Percentiles rank a stretch among this genome's conserved stretches.
Conservation (phyloP, 2,888 invertebrate genomes). For the Hoplodrina ambigua region DNA sequence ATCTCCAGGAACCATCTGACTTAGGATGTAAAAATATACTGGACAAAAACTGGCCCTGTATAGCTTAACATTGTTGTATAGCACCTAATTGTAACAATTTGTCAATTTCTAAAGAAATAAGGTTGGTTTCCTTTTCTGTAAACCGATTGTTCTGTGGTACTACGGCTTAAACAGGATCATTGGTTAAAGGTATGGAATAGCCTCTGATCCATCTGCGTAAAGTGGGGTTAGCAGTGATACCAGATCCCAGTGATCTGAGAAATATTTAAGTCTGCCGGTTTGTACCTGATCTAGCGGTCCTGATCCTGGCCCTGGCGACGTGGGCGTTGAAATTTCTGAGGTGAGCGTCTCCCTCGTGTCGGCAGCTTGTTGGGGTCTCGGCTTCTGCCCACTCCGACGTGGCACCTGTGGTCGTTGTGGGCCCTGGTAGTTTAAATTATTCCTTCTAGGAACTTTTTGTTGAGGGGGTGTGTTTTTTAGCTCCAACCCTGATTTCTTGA, state of each 20-base stretch:
- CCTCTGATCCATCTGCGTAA: neutral
- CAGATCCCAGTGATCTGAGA: no score
- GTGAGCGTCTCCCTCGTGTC: no score
- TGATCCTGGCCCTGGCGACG: no score
- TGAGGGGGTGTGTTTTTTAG: slow-evolving; percentile 12
- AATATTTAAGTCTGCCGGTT: no score
- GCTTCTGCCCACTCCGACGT: no score
- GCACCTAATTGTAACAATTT: neutral
- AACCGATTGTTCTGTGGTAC: neutral
- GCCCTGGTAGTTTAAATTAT: no score
- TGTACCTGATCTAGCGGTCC: no score
- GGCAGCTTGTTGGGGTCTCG: no score
- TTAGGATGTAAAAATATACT: slow-evolving; percentile 8
- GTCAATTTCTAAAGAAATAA: neutral
- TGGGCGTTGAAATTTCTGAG: no score
- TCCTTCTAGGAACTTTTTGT: neutral
- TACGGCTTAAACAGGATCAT: neutral
- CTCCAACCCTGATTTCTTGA: slow-evolving; percentile 6
- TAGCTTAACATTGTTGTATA: neutral
- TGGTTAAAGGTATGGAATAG: neutral
- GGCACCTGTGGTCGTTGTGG: no score
- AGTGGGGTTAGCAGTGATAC: no score
- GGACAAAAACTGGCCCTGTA: neutral
- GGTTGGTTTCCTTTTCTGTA: neutral
- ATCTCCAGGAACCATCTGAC: slow-evolving; percentile 4